These are phyloP conservation scores for Cyrtorhinus lividipennis DNA, from an alignment of 1,140 invertebrate genomes.

Conservation along the genomic window DNA sequence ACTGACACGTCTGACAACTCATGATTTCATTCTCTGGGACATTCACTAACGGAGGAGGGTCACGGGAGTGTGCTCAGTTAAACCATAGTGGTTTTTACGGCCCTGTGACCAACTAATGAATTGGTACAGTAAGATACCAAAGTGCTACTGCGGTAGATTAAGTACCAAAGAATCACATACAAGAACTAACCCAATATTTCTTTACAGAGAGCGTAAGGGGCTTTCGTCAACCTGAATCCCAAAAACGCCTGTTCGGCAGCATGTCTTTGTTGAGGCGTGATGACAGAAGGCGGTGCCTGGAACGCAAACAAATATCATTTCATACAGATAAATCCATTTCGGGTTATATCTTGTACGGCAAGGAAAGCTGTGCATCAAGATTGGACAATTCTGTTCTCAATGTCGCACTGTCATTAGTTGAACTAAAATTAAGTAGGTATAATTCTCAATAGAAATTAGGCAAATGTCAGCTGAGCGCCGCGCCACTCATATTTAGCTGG, in stretches of 20 bases:
- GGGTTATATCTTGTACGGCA: neutral
- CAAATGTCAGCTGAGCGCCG: no score
- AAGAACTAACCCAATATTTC: slow-evolving; percentile 46
- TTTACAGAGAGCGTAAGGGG: slow-evolving; percentile 65
- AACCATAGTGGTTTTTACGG: no score
- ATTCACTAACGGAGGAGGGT: no score
- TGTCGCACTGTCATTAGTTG: neutral
- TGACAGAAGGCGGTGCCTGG: slow-evolving; percentile 67
- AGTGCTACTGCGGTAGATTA: neutral
- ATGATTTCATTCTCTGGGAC: no score
- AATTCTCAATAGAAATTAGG: no score
- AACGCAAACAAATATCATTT: slow-evolving; percentile 24
- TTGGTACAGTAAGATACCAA: neutral
- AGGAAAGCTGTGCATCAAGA: neutral
- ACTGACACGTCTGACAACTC: no score
- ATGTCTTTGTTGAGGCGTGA: slow-evolving; percentile 58
- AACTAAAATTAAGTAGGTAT: no score
- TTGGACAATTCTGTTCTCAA: neutral
- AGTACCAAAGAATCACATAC: neutral
- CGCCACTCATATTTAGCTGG: no score
- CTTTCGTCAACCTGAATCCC: slow-evolving; percentile 63
- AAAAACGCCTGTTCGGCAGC: slow-evolving; percentile 65
- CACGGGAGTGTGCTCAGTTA: no score
- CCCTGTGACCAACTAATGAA: no score
- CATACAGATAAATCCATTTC: neutral